These are phyloP conservation scores for Belgica antarctica DNA, from an alignment of 2,888 invertebrate genomes.

Conservation along the genomic window DNA sequence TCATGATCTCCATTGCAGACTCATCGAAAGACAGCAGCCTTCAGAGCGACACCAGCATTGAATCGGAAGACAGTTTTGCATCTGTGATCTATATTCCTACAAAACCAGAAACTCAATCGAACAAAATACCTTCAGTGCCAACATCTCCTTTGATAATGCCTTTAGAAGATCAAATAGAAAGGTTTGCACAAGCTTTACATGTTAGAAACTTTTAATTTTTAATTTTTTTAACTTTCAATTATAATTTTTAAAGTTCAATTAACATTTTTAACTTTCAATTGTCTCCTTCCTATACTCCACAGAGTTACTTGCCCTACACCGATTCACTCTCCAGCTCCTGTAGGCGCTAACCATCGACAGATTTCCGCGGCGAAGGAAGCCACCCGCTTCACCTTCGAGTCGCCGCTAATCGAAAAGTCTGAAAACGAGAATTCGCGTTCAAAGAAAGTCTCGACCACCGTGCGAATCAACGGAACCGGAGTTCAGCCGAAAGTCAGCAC, in stretches of 20 bases:
- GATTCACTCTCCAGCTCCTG: conserved; percentile 53
- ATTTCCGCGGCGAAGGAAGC: background rate
- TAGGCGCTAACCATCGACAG: background rate
- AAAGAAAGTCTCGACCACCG: conserved; percentile 50
- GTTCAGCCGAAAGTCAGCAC: conserved; percentile 47
- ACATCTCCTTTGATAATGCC: conserved; percentile 50
- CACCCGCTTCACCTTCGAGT: conserved; percentile 50
- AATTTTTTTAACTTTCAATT: no score
- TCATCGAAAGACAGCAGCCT: conserved; percentile 85
- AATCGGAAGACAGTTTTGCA: conserved; percentile 90
- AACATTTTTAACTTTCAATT: no score
- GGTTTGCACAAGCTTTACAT: no score
- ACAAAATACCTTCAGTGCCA: conserved; percentile 69
- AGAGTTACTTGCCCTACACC: conserved; percentile 56
- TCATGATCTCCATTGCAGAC: conserved; percentile 54
- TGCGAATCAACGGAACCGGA: conserved; percentile 54
- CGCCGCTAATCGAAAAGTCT: background rate
- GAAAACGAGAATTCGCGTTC: background rate
- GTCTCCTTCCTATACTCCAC: no score
- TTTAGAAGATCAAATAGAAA: no score
- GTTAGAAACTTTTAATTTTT: no score
- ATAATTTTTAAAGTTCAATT: no score
- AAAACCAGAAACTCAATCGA: conserved; percentile 58
- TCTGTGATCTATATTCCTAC: conserved; percentile 90
- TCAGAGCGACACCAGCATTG: conserved; percentile 90